phyloP scores from a whole-genome alignment of 2,797 vertebrate genomes.

The Lagorchestes hirsutus region DNA sequence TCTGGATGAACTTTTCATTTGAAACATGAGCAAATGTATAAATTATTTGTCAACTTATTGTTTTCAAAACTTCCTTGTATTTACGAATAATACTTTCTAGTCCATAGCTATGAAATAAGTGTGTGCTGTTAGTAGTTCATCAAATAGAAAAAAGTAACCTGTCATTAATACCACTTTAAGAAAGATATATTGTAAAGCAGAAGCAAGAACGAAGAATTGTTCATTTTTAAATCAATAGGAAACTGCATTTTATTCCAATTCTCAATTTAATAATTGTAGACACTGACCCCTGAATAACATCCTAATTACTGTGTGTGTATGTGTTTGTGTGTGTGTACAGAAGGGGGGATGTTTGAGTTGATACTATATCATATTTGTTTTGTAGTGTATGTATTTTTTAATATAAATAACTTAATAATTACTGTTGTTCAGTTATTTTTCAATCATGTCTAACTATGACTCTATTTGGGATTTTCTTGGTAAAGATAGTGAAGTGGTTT shows the following conservation, averaged over 20 bases:
- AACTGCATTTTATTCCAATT: neutral
- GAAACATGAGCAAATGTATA: neutral
- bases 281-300: neutral
- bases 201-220: neutral
- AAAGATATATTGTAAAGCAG: neutral
- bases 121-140: neutral
- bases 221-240: neutral
- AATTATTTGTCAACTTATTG: neutral
- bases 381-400: neutral
- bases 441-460: neutral
- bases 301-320: neutral
- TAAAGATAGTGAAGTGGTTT: neutral
- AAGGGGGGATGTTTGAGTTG: neutral
- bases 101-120: neutral
- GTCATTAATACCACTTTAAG: neutral
- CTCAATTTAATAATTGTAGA: neutral
- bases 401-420: neutral
- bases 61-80: neutral
- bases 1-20: neutral
- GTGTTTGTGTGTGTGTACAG: neutral
- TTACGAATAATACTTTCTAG: neutral
- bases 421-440: neutral
- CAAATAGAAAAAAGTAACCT: neutral
- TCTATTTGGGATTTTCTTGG: neutral
- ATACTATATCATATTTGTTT: neutral